A percentile compares a stretch with the other conserved stretches of the same genome.
These are phyloP conservation scores for Ceratina calcarata DNA, from an alignment of 1,140 invertebrate species.

Conservation along the genomic window DNA sequence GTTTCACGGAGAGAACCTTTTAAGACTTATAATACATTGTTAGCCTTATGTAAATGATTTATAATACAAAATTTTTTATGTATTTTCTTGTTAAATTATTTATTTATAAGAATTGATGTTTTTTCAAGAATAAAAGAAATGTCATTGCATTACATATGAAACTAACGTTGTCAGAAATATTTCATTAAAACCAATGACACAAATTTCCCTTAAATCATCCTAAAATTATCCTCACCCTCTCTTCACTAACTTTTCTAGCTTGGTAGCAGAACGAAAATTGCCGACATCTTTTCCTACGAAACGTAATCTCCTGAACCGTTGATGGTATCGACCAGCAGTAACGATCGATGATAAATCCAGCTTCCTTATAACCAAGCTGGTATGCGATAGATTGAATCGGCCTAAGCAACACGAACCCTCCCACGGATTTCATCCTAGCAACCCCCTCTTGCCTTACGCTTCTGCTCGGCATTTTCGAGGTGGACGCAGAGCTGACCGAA, in stretches of 20 bases:
- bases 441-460: constrained; percentile 45
- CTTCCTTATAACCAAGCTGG: constrained; percentile 14
- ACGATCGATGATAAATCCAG: constrained; percentile 36
- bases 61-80: no score
- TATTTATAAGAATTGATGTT: no score
- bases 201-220: neutral
- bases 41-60: no score
- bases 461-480: constrained; percentile 63
- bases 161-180: neutral
- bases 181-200: neutral
- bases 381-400: constrained; percentile 74
- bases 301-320: neutral
- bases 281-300: neutral
- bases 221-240: neutral
- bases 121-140: no score
- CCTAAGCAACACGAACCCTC: constrained; percentile 71
- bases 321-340: neutral
- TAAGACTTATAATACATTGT: no score
- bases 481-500: constrained; percentile 73
- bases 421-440: constrained; percentile 57
- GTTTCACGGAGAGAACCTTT: neutral
- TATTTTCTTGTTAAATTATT: no score
- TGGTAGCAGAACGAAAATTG: neutral
- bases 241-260: neutral
- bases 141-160: no score